These are phyloP conservation scores for Notothenia coriiceps DNA, from an alignment of 2,113 vertebrate species.

Conservation along the genomic window DNA sequence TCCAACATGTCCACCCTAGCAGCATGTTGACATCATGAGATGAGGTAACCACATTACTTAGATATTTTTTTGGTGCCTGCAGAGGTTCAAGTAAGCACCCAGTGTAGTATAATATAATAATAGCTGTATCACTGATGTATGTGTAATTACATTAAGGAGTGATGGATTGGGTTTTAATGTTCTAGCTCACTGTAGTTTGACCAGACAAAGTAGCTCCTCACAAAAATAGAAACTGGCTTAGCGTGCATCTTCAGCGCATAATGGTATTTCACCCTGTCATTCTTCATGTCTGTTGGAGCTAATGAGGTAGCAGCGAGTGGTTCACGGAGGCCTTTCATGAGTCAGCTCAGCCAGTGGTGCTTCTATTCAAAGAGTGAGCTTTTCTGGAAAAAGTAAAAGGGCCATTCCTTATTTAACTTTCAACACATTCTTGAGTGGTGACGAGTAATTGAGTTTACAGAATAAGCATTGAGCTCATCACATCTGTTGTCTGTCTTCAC, in stretches of 20 bases:
- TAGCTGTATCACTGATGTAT: conserved; percentile 48
- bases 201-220: conserved; percentile 28
- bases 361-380: conserved; percentile 34
- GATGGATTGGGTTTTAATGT: conserved; percentile 35
- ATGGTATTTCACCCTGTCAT: conserved; percentile 55
- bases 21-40: conserved; percentile 60
- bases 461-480: conserved; percentile 24
- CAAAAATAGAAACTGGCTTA: conserved; percentile 57
- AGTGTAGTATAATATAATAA: neutral
- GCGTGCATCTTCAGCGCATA: conserved; percentile 53
- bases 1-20: conserved; percentile 12
- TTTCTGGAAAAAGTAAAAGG: conserved; percentile 10
- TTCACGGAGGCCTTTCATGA: conserved; percentile 48
- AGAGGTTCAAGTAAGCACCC: conserved; percentile 27
- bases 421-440: conserved; percentile 29
- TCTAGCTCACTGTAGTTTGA: conserved; percentile 35
- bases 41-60: conserved; percentile 63
- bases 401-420: conserved; percentile 45
- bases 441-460: conserved; percentile 19
- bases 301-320: conserved; percentile 50
- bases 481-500: conserved; percentile 33
- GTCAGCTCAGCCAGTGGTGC: conserved; percentile 33
- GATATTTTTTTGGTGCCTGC: conserved; percentile 61
- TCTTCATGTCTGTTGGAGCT: conserved; percentile 46
- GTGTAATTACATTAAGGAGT: conserved; percentile 62